phyloP scores from a whole-genome alignment of 2,888 invertebrate species.

The Eumerus sabulonum region DNA sequence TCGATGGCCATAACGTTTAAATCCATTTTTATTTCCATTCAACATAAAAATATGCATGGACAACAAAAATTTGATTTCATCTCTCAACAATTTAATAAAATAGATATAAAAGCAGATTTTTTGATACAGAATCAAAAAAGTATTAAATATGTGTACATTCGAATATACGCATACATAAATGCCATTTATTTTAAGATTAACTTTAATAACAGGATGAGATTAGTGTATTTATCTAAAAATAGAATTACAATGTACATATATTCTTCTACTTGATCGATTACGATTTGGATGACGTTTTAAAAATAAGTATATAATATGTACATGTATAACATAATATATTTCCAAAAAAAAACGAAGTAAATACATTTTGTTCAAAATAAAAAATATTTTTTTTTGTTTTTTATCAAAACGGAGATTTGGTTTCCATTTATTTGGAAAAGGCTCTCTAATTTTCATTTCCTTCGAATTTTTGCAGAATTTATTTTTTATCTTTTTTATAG shows the following conservation, averaged over 20 bases:
- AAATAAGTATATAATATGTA: constrained; percentile 39
- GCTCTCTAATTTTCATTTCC: constrained; percentile 27
- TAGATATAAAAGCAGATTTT: too few relatives aligned
- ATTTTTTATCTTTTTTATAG: constrained; percentile 65
- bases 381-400: constrained; percentile 6
- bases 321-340: constrained; percentile 50
- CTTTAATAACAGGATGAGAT: constrained; percentile 23
- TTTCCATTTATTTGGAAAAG: not conserved
- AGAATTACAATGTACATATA: constrained; percentile 64
- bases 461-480: constrained; percentile 65
- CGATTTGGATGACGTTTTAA: constrained; percentile 37
- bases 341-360: constrained; percentile 27
- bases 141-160: constrained; percentile 21
- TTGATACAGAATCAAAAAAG: too few relatives aligned
- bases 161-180: constrained; percentile 46
- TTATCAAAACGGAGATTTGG: not conserved
- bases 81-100: too few relatives aligned
- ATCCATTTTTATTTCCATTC: too few relatives aligned
- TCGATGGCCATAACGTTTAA: too few relatives aligned
- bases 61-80: too few relatives aligned
- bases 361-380: constrained; percentile 31
- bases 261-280: constrained; percentile 62
- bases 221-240: constrained; percentile 52
- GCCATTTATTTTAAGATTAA: constrained; percentile 39
- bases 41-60: too few relatives aligned